Base-by-base conservation (phyloP, 2,888 invertebrate species). In the Rhamphomyia laevipes region DNA sequence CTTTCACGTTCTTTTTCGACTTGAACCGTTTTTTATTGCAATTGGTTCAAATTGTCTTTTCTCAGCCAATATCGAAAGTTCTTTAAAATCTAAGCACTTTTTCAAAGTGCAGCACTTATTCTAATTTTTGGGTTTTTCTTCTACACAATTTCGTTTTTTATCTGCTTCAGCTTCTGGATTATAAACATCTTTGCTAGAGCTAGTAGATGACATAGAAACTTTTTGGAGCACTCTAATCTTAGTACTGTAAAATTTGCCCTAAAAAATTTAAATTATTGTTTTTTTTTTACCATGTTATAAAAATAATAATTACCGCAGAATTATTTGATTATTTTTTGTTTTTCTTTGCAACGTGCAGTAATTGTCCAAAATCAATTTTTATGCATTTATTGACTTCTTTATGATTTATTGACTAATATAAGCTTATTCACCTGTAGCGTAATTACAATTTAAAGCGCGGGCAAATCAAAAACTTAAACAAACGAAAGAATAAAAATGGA, bases 41-140 rank as follows among this genome's bases (percentile, higher is more conserved):
- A 89, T 65, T 0, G 90, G 90, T 63, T 89, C 86, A 64, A 79
- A 76, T 56, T 89, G 89, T 63, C 90, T 90, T 61, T 86, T 80
- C 57, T 84, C 86, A 0, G 91, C 91, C 9, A 91, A 70, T 68
- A 87, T 86, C 4, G 93, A 66, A 18, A 93, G 65, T 50, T 86
- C 80, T 58, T 78, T 75, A 63, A 89, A 92, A 66, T 87, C 85
- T 66, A 90, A 76, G n/a, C n/a, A n/a, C n/a, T n/a, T 0, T 84
- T 82, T 0, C 89, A 86, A 3, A 86, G 86, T 43, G 73, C 21
- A 23, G n/a, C n/a, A 1, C 74, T 74, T 55, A 74, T 65, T 51
- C 67, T 78, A 6, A 72, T 65, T 64, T 83, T 86, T 0, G 74
- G 70, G 59, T 78, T 80, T 15, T 48, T 61, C 60, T 10, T 71